Percentiles rank a stretch among this genome's conserved stretches.
phyloP scores from a whole-genome alignment of 2,113 vertebrate genomes.

The Lophochroa leadbeateri region DNA sequence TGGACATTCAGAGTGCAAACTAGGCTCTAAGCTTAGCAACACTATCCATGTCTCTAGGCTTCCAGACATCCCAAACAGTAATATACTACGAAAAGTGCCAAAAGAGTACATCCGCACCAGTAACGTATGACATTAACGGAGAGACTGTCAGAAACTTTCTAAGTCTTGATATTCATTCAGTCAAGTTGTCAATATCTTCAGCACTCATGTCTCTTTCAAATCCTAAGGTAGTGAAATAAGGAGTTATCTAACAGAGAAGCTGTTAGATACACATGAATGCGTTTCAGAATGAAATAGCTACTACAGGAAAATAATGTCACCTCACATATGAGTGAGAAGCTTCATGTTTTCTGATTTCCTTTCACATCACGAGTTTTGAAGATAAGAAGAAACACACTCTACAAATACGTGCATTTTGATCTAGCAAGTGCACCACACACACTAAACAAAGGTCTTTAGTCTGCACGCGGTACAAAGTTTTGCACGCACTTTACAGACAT shows the following conservation, averaged over 20 bases:
- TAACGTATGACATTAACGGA: background rate
- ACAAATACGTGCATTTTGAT: background rate
- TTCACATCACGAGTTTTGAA: background rate
- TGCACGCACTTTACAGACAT: background rate
- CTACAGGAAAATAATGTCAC: background rate
- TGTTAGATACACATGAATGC: background rate
- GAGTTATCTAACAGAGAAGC: background rate
- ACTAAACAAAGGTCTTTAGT: background rate
- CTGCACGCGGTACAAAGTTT: background rate
- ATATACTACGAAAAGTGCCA: background rate
- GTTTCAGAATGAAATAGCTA: background rate
- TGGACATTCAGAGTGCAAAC: background rate
- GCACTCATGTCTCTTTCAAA: background rate
- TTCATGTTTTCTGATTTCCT: background rate
- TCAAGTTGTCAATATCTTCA: background rate
- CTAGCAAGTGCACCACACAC: background rate
- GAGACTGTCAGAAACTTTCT: background rate
- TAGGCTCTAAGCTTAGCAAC: background rate
- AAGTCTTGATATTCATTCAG: background rate
- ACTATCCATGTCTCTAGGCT: background rate
- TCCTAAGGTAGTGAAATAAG: background rate
- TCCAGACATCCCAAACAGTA: background rate
- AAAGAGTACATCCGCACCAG: background rate
- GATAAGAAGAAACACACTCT: background rate
- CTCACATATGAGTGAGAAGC: background rate